Evolutionary conservation across 2,888 invertebrate species (phyloP), one percentile per base, ranked within the genome.

Genomic region (Bombyx huttoni): DNA sequence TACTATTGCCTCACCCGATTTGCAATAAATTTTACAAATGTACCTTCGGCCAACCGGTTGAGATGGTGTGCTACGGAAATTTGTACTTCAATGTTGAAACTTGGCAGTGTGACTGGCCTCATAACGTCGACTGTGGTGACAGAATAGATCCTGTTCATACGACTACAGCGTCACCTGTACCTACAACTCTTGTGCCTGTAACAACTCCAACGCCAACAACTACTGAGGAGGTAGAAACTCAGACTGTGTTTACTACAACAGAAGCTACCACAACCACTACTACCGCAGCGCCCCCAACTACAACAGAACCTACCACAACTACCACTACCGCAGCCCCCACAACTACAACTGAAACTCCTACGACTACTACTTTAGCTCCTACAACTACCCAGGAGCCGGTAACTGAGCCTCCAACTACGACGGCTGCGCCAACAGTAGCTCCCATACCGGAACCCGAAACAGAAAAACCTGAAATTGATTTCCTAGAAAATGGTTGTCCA

Each of bases 1-100:
- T 89, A 67, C 90, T 92, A 53, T 82, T 92, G 0, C 89, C 88
- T 24, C 86, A 87, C 50, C 82, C 78, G 0, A 83, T 89, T 51
- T 93, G 93, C 65, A 80, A 90, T 53, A 91, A 89, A 65, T 93
- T 91, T 70, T 85, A 92, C 52, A 92, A 92, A 64, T 93, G 93
- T 65, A 91, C 92, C 73, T 90, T 90, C 57, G 93, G 91, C 5
- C 60, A 81, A 0, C 92, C 90, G 0, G 71, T 91, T 1, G 91
- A 91, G 60, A 89, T 90, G 64, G 64, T 67, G 0, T 93, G 93
- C 60, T 90, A 90, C 0, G 60, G 70, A 0, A 89, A 87, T 12
- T 78, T 92, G 0, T 78, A 89, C 49, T 93, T 92, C 73, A 90
- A 91, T 52, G 71, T 89, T 7, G 77, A 84, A 12, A 82, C 70